Percentiles rank a stretch among this genome's conserved stretches.
Evolutionary conservation across 2,113 vertebrate species (phyloP).

Genomic region (Egretta garzetta): DNA sequence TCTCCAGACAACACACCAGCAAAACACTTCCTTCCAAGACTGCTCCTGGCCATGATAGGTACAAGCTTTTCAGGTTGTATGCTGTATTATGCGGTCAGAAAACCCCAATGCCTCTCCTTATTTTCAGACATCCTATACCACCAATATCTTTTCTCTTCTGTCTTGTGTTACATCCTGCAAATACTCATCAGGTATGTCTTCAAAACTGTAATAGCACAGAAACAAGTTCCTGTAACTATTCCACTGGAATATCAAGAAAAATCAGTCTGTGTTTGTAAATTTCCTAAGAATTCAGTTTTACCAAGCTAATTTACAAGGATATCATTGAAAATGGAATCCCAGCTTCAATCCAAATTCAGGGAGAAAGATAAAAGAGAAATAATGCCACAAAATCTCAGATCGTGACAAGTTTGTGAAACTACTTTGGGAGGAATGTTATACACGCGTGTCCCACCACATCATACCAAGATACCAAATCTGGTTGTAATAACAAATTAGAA

Average conservation of each 20-base stretch:
- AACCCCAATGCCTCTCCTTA: not conserved
- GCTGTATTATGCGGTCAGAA: not conserved
- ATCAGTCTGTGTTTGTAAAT: not conserved
- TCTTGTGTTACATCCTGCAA: not conserved
- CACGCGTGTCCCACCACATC: not conserved
- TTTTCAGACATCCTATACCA: not conserved
- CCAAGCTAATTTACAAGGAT: not conserved
- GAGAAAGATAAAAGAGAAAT: not conserved
- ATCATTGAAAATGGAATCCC: not conserved
- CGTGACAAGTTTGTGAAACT: not conserved
- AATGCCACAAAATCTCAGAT: not conserved
- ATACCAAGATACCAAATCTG: not conserved
- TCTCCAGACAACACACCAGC: not conserved
- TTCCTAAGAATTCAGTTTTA: not conserved
- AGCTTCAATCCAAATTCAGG: not conserved
- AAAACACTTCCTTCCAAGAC: not conserved
- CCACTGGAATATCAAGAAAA: not conserved
- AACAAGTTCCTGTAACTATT: not conserved
- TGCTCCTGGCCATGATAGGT: not conserved
- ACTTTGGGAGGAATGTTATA: not conserved
- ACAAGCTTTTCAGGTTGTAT: rapidly evolving
- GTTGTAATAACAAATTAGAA: not conserved
- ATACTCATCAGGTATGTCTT: not conserved
- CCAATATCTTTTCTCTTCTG: not conserved
- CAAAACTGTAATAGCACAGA: not conserved